These are phyloP conservation scores for Actinia equina DNA, from an alignment of 64 coral and sea anemone species.

Conservation along the genomic window DNA sequence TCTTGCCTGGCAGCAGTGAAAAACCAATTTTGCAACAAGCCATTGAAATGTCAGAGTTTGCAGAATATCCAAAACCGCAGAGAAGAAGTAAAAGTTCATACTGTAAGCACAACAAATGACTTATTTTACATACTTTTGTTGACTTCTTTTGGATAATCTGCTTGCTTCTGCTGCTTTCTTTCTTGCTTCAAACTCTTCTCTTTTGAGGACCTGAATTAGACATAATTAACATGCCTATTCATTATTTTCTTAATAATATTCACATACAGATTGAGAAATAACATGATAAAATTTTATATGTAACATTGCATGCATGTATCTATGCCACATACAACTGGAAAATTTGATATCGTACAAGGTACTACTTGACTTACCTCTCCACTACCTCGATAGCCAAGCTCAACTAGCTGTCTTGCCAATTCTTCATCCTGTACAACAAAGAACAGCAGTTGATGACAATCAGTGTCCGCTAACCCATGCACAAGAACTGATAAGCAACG, in stretches of 20 bases:
- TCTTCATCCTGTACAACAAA: constrained; percentile 76
- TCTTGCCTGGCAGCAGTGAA: too few species aligned
- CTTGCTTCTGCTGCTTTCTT: constrained; percentile 98
- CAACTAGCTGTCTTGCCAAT: constrained; percentile 87
- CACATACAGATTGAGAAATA: too few species aligned
- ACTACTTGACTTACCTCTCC: constrained; percentile 62
- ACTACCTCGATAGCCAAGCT: constrained; percentile 91
- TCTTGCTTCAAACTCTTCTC: constrained; percentile 97
- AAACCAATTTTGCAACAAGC: too few species aligned
- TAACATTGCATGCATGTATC: too few species aligned
- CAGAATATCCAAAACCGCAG: too few species aligned
- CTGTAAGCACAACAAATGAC: too few species aligned
- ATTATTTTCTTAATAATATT: not conserved
- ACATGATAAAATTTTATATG: too few species aligned
- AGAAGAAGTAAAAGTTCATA: too few species aligned
- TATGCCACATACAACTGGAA: not conserved
- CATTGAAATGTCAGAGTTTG: too few species aligned
- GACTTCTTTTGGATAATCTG: constrained; percentile 91
- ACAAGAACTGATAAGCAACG: not conserved
- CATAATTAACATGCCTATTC: not conserved
- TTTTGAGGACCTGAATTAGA: constrained; percentile 72
- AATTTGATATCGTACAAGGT: not conserved
- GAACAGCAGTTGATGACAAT: not conserved
- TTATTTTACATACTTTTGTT: constrained; percentile 78
- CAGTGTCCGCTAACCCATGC: not conserved